Evolutionary conservation across 2,888 invertebrate genomes (phyloP).

Genomic region (Euplexia lucipara): DNA sequence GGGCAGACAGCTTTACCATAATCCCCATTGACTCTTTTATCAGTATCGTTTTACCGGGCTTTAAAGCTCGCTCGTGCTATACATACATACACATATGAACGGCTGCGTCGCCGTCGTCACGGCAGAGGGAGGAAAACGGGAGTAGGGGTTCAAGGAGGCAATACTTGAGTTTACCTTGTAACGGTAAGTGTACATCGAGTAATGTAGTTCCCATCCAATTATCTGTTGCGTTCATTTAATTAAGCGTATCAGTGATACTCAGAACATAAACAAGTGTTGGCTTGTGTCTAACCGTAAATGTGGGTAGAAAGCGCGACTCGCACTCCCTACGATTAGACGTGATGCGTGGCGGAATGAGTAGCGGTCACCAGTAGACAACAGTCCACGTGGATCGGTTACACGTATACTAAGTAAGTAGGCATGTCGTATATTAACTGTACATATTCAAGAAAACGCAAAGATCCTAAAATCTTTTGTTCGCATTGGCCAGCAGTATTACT

Average conservation of each 20-base stretch:
- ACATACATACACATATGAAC: constrained; percentile 12
- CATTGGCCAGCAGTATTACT: constrained; percentile 11
- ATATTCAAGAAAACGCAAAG: constrained; percentile 18
- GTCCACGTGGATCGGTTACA: constrained; percentile 31
- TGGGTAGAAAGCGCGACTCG: constrained; percentile 79
- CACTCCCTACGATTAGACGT: constrained; percentile 65
- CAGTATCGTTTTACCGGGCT: constrained; percentile 44
- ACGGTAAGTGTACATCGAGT: constrained; percentile 32
- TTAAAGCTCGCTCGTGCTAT: constrained; percentile 34
- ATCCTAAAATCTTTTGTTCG: constrained; percentile 14
- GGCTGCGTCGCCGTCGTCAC: constrained; percentile 17
- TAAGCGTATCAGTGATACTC: constrained; percentile 57
- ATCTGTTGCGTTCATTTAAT: constrained; percentile 65
- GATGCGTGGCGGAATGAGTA: constrained; percentile 58
- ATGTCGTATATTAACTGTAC: constrained; percentile 4
- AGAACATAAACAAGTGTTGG: constrained; percentile 63
- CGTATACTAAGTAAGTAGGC: neutral
- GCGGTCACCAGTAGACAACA: constrained; percentile 53
- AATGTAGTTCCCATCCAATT: constrained; percentile 46
- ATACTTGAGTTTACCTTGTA: constrained; percentile 30
- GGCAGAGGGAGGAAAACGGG: constrained; percentile 17
- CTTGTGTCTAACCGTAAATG: constrained; percentile 71
- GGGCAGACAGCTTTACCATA: constrained; percentile 39
- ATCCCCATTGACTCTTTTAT: constrained; percentile 48
- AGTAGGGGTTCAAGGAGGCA: constrained; percentile 25